These are phyloP conservation scores for Tychaedon coryphoeus DNA, from an alignment of 2,113 vertebrate species.

Conservation along the genomic window DNA sequence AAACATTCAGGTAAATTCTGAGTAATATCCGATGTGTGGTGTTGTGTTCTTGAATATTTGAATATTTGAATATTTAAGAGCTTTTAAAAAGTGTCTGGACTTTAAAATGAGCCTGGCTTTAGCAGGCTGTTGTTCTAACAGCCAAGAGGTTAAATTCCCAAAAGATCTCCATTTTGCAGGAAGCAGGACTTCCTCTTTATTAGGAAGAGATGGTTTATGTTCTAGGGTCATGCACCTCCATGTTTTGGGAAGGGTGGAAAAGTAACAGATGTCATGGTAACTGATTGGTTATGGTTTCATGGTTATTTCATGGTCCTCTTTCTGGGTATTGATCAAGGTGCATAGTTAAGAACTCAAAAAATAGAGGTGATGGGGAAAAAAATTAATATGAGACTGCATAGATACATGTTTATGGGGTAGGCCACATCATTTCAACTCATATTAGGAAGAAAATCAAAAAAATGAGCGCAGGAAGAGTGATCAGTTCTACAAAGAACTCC, in stretches of 20 bases:
- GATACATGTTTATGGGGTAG: not conserved
- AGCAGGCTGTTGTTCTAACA: not conserved
- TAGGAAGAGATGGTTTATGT: not conserved
- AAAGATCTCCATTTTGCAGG: not conserved
- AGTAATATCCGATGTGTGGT: not conserved
- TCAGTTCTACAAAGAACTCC: not conserved
- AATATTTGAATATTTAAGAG: not conserved
- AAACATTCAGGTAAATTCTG: not conserved
- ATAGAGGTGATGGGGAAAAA: not conserved
- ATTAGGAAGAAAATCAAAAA: not conserved
- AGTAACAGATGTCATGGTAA: not conserved
- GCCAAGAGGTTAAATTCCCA: not conserved
- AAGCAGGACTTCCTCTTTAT: not conserved
- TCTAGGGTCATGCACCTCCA: not conserved
- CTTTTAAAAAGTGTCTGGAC: not conserved
- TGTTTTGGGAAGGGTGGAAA: not conserved
- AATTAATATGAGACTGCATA: not conserved
- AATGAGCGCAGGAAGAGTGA: rapidly evolving
- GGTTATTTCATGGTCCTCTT: not conserved
- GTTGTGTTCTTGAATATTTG: not conserved
- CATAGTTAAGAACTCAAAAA: not conserved
- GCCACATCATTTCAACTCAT: not conserved
- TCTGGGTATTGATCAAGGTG: not conserved
- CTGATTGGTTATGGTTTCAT: not conserved
- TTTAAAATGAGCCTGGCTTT: not conserved